Evolutionary conservation across 2,888 invertebrate genomes (phyloP), one percentile per base, ranked within the genome.

Genomic region (Tridacna crocea): DNA sequence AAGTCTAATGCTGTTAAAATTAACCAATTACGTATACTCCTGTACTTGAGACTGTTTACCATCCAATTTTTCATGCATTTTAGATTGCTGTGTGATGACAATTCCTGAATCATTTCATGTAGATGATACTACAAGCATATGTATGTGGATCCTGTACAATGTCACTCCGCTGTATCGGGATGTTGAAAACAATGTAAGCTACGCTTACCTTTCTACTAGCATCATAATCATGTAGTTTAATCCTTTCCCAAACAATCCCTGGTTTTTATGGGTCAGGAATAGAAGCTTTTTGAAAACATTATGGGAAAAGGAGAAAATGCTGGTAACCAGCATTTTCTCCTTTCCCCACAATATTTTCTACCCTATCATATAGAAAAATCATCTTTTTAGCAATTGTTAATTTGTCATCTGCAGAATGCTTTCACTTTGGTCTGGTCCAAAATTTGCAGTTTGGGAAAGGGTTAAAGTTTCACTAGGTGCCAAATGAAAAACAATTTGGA

Each of bases 121-220:
- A 19, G 75, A 82, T 17, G 88, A 90, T 66, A 77, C 84, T 10
- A 74, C 85, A n/a, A 83, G 87, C 36, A 87, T 90, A 65, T 86
- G 88, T 78, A 74, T 91, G 79, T 91, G 91, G 91, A 78, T 91
- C 12, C 76, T 89, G 58, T 80, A 80, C 11, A 84, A 89, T 78
- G 61, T 90, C n/a, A 82, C 91, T 12, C 88, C 87, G n/a, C 82
- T 90, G 17, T 66, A 66, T 46, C 13, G 27, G 8, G 66, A 66
- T 46, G n/a, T 2, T 27, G 10, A 26, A 26, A 24, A 24, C 6
- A 13, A 2, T 12, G 63, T 63, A 11, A 63, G 26, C 26, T 26
- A 26, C 0, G 26, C 26, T 1, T 26, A 63, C 2, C n/a, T 19
- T 55, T 55, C n/a, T 55, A 55, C 2, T 19, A 55, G 2, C 10